Percentiles rank a stretch among this genome's conserved stretches.
Evolutionary conservation across 1,140 invertebrate genomes (phyloP).

Genomic region (Anagrus nilaparvatae): DNA sequence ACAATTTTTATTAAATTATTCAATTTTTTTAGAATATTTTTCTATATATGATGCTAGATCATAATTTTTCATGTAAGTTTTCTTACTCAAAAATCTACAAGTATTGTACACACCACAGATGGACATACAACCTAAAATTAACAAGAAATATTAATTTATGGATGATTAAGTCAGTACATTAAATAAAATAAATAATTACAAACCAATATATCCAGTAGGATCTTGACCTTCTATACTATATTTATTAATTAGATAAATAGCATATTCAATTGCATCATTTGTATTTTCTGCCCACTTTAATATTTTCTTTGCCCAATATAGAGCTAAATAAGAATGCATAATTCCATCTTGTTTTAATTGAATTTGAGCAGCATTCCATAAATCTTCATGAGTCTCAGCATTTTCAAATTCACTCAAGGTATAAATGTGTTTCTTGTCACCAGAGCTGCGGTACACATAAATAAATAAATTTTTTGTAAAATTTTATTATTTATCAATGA

Average conservation of each 20-base stretch:
- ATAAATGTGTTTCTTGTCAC: conserved; percentile 69
- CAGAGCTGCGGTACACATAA: conserved; percentile 49
- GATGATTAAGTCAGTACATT: too few relatives aligned
- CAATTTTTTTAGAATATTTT: too few relatives aligned
- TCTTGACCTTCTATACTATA: conserved; percentile 80
- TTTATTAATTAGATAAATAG: conserved; percentile 77
- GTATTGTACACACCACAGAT: too few relatives aligned
- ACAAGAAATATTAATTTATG: too few relatives aligned
- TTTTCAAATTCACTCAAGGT: conserved; percentile 58
- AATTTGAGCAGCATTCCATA: conserved; percentile 85
- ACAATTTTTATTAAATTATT: too few relatives aligned
- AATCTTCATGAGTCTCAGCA: conserved; percentile 69
- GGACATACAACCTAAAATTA: too few relatives aligned
- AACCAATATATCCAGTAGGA: conserved; percentile 84
- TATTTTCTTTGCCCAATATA: conserved; percentile 94
- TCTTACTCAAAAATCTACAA: too few relatives aligned
- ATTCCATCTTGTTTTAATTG: conserved; percentile 74
- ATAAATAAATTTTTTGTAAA: too few relatives aligned
- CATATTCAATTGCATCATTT: conserved; percentile 63
- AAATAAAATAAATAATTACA: conserved; percentile 30
- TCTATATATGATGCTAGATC: too few relatives aligned
- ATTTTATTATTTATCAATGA: too few relatives aligned
- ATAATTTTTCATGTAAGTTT: too few relatives aligned
- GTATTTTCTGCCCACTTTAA: conserved; percentile 75
- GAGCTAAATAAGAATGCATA: conserved; percentile 82